Evolutionary conservation across 1,140 invertebrate species (phyloP).

Genomic region (Heterodera carotae): DNA sequence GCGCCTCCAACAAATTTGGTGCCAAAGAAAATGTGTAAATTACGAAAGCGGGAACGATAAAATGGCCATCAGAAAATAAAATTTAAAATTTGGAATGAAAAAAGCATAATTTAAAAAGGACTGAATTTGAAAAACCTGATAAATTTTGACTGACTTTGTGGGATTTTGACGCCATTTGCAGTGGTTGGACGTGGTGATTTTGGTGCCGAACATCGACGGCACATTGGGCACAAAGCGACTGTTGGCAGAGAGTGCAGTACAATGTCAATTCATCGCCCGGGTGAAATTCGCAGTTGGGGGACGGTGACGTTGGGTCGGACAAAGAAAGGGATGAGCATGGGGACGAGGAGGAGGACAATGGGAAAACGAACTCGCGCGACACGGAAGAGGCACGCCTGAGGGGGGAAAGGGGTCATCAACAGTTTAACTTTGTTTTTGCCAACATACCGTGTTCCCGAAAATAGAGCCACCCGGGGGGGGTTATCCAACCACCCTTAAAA

Average conservation of each 20-base stretch:
- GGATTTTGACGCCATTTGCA: constrained; percentile 84
- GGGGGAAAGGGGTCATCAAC: background rate
- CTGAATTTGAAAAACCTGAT: background rate
- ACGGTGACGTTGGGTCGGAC: background rate
- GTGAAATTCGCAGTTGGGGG: constrained; percentile 79
- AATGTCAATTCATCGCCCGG: constrained; percentile 77
- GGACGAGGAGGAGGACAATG: background rate
- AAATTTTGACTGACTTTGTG: constrained; percentile 76
- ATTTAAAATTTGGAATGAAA: too few species aligned
- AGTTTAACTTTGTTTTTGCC: too few species aligned
- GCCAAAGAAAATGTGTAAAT: too few species aligned
- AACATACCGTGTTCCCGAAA: too few species aligned
- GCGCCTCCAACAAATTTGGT: too few species aligned
- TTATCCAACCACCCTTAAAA: too few species aligned
- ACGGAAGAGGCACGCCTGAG: background rate
- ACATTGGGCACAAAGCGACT: constrained; percentile 82
- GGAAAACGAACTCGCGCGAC: background rate
- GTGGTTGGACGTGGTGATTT: constrained; percentile 81
- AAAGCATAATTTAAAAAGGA: too few species aligned
- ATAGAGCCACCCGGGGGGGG: too few species aligned
- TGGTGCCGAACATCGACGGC: constrained; percentile 75
- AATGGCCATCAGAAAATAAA: too few species aligned
- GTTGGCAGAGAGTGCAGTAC: constrained; percentile 85
- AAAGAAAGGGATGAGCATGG: background rate
- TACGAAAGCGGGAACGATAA: too few species aligned